Evolutionary conservation across 2,797 vertebrate genomes (phyloP).

Genomic region (Distichodus sexfasciatus): DNA sequence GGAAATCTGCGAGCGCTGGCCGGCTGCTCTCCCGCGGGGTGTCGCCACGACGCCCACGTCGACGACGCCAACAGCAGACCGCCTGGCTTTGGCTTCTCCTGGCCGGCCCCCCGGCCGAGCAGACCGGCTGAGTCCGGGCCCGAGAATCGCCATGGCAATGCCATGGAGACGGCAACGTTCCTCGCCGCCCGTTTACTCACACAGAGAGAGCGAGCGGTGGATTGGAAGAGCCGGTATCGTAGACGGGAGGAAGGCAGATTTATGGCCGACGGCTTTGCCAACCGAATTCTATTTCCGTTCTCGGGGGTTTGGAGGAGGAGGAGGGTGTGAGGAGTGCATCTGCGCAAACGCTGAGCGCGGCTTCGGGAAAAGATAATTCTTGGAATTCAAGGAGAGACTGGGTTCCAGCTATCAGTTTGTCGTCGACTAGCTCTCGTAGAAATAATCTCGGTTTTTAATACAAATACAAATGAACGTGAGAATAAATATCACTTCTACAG

Average conservation of each 20-base stretch:
- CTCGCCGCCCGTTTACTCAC: constrained; percentile 34
- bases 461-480: too few species aligned
- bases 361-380: too few species aligned
- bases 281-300: constrained; percentile 5
- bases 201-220: constrained; percentile 13
- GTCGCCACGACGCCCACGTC: constrained; percentile 45
- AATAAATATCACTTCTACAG: too few species aligned
- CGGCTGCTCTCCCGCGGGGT: constrained; percentile 29
- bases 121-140: constrained; percentile 39
- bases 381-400: too few species aligned
- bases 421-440: too few species aligned
- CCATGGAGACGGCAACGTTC: constrained; percentile 46
- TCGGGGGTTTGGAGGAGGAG: too few species aligned
- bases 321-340: neutral
- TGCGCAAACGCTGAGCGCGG: too few species aligned
- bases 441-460: too few species aligned
- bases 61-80: constrained; percentile 34
- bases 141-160: constrained; percentile 51
- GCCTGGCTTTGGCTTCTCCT: too few species aligned
- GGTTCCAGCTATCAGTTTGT: too few species aligned
- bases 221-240: constrained; percentile 34
- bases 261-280: neutral
- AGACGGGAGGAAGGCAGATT: constrained; percentile 27
- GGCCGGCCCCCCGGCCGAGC: constrained; percentile 24
- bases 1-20: constrained; percentile 32